Base-by-base conservation (phyloP, 2,888 invertebrate species). In the Ophioninae sp. region DNA sequence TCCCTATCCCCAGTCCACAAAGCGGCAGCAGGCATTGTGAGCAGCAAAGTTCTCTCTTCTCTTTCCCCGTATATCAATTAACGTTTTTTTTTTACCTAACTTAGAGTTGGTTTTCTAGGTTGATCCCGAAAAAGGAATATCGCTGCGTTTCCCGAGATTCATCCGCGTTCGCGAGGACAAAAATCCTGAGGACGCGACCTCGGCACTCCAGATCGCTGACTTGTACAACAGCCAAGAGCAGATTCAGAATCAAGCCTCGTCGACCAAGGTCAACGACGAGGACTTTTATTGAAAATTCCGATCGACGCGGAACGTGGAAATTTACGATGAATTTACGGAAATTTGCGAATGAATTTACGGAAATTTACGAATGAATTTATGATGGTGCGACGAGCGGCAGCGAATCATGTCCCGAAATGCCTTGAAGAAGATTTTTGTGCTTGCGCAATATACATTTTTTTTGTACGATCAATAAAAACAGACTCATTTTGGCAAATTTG, bases 221-320 rank as follows among this genome's bases (percentile, higher is more conserved):
- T 95, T 99, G 96, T 99, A 99, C 93, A 95, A 95, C 3, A 96
- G 95, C 88, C 99, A 99, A 93, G 98, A 99, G 91, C 97, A 97
- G 93, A 97, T 99, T 39, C 96, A 96, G 89, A 96, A 96, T 92
- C 81, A 89, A 13, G 85, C 89, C 7, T 81, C 89, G 0, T 85
- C 88, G 1, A 89, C 88, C 8, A 93, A 93, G 85, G 89, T 91
- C 6, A 89, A 90, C 6, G 95, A 95, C 88, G 95, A 95, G 91
- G 95, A 95, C 89, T 95, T 95, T 91, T 95, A 95, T 90, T 95
- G 91, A 92, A 8, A 41, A 13, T 62, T 62, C 21, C 37, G 62
- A 62, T 37, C 13, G 62, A 62, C 30, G 20, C 3, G 3, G 62
- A 62, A 21, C 10, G 30, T 8, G 17, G 13, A 21, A 20, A 8